A percentile compares a stretch with the other conserved stretches of the same genome.
phyloP scores from a whole-genome alignment of 2,797 vertebrate genomes.

The Sebastes umbrosus region DNA sequence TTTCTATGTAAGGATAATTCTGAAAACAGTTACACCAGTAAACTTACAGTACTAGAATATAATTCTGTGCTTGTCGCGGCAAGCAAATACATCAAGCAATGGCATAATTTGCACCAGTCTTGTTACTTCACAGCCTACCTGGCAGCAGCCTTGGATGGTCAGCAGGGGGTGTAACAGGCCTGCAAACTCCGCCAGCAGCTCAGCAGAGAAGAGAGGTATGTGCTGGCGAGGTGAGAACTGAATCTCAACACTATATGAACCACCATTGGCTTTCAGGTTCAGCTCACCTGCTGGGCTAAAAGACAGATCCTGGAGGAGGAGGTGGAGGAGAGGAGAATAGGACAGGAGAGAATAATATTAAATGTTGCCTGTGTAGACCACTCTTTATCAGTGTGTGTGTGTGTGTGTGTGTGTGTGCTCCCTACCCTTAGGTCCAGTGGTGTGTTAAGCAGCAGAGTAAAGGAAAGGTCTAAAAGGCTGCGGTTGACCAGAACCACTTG shows the following conservation, averaged over 20 bases:
- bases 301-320: conserved; percentile 80
- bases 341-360: not conserved
- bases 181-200: conserved; percentile 83
- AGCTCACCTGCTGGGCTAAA: conserved; percentile 78
- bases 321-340: not conserved
- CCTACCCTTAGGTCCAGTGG: conserved; percentile 82
- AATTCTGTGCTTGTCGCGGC: not conserved
- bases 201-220: conserved; percentile 79
- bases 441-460: conserved; percentile 75
- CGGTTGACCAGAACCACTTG: conserved; percentile 84
- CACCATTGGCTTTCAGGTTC: conserved; percentile 79
- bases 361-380: not conserved
- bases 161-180: conserved; percentile 84
- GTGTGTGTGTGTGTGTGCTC: not conserved
- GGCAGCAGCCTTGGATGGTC: conserved; percentile 86
- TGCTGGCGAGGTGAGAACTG: conserved; percentile 82
- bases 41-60: not conserved
- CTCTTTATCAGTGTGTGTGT: not conserved
- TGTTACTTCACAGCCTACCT: conserved; percentile 41
- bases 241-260: conserved; percentile 80
- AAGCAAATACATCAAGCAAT: not conserved
- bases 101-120: not conserved
- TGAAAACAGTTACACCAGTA: not conserved
- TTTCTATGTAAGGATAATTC: not conserved
- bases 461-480: conserved; percentile 78